Evolutionary conservation across 2,797 vertebrate species (phyloP).

Genomic region (Mus caroli): DNA sequence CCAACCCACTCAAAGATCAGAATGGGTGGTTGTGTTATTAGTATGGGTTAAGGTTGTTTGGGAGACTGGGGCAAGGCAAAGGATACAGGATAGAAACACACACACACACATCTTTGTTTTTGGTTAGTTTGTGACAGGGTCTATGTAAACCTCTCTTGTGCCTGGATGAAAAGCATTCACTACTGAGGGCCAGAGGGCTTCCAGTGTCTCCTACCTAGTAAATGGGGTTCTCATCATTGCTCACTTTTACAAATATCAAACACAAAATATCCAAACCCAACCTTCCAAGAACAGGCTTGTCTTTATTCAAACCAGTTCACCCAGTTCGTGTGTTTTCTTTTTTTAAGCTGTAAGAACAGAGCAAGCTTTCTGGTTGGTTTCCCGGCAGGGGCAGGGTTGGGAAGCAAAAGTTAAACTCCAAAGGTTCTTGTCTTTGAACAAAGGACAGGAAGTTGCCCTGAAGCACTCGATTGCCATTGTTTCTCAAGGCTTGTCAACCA

Average conservation of each 20-base stretch:
- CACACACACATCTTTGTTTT: background rate
- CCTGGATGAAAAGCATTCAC: background rate
- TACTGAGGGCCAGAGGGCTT: background rate
- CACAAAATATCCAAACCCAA: slow-evolving; percentile 17
- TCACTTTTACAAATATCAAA: slow-evolving; percentile 42
- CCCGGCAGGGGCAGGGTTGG: background rate
- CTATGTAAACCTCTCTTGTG: background rate
- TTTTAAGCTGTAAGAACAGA: background rate
- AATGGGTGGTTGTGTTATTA: background rate
- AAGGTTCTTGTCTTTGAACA: background rate
- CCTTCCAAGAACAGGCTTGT: slow-evolving; percentile 68
- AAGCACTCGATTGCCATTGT: background rate
- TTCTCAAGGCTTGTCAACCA: slow-evolving; percentile 33
- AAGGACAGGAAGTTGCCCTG: background rate
- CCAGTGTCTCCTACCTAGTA: background rate
- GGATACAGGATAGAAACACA: background rate
- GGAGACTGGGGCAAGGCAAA: background rate
- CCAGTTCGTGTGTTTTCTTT: slow-evolving; percentile 7
- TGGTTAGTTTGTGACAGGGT: background rate
- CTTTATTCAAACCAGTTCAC: slow-evolving; percentile 73
- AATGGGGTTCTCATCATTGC: background rate
- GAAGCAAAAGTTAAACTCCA: slow-evolving; percentile 17
- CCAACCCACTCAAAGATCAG: background rate
- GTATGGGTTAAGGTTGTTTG: background rate
- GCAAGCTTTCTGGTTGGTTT: slow-evolving; percentile 35